Evolutionary conservation across 2,113 vertebrate genomes (phyloP).

Genomic region (Rhagologus leucostigma): DNA sequence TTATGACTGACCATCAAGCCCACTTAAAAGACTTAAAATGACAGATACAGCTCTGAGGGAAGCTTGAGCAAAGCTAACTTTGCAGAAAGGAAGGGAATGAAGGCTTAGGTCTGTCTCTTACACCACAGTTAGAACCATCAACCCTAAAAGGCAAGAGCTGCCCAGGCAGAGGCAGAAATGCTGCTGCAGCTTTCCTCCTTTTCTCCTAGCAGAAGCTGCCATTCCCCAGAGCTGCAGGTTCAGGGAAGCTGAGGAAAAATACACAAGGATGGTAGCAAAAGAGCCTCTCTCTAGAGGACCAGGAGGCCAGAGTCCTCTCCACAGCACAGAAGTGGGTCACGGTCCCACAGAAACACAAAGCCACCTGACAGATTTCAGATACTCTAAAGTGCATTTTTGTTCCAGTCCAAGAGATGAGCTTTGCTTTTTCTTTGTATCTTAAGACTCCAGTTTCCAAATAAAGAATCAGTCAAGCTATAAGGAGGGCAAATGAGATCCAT

Average conservation of each 20-base stretch:
- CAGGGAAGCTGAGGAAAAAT: background rate
- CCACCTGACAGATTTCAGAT: background rate
- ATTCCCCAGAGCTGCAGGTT: background rate
- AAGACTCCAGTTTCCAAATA: background rate
- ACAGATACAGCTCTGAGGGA: background rate
- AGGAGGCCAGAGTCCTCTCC: background rate
- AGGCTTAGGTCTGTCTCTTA: background rate
- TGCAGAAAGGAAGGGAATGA: background rate
- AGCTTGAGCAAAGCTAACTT: background rate
- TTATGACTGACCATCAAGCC: background rate
- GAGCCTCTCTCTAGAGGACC: background rate
- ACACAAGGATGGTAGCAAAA: background rate
- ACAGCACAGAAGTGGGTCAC: background rate
- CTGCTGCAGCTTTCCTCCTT: background rate
- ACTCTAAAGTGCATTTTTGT: background rate
- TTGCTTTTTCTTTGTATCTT: background rate
- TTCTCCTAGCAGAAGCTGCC: background rate
- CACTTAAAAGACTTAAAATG: background rate
- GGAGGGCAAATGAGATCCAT: slow-evolving; percentile 22
- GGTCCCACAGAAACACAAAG: background rate
- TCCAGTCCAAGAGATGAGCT: background rate
- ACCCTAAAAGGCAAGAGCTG: background rate
- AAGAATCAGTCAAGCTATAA: background rate
- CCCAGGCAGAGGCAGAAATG: background rate
- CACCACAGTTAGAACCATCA: too few relatives aligned